These are phyloP conservation scores for Drosophila mojavensis DNA, from an alignment of 1,140 invertebrate genomes.

Conservation along the genomic window DNA sequence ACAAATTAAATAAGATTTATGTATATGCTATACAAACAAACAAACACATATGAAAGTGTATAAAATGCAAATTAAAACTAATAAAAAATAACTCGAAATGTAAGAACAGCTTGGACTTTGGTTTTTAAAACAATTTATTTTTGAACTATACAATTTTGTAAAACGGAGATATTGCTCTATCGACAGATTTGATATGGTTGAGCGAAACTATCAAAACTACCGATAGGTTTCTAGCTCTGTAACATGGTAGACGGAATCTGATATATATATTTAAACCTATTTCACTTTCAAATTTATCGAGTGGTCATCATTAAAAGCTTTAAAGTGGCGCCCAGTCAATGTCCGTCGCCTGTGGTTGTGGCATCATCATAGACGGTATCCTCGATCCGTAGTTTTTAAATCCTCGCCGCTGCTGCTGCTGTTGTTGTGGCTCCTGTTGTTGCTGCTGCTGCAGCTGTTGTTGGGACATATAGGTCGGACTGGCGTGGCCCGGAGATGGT, in stretches of 20 bases:
- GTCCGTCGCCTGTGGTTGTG: not conserved
- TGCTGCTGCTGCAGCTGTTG: not conserved
- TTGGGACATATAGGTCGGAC: not conserved
- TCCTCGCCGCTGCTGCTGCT: not conserved
- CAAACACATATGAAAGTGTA: slow-evolving; percentile 68
- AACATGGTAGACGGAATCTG: too few relatives aligned
- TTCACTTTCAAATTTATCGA: not conserved
- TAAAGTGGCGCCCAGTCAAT: slow-evolving; percentile 30
- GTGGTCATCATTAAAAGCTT: not conserved
- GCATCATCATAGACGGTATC: too few relatives aligned
- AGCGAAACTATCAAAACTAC: slow-evolving; percentile 7
- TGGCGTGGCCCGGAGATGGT: not conserved
- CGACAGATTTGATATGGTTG: not conserved
- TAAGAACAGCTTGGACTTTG: too few relatives aligned
- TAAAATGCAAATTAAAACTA: slow-evolving; percentile 50
- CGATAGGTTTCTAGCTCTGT: slow-evolving; percentile 9
- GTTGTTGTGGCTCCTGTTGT: too few relatives aligned
- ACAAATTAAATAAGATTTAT: slow-evolving; percentile 64
- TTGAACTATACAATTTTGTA: not conserved
- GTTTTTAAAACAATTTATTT: not conserved
- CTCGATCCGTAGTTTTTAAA: not conserved
- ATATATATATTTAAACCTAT: too few relatives aligned
- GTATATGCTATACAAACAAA: slow-evolving; percentile 48
- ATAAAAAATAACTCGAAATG: slow-evolving; percentile 28
- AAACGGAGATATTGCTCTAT: slow-evolving; percentile 13